Evolutionary conservation across 2,888 invertebrate species (phyloP).

Genomic region (Abrostola tripartita): DNA sequence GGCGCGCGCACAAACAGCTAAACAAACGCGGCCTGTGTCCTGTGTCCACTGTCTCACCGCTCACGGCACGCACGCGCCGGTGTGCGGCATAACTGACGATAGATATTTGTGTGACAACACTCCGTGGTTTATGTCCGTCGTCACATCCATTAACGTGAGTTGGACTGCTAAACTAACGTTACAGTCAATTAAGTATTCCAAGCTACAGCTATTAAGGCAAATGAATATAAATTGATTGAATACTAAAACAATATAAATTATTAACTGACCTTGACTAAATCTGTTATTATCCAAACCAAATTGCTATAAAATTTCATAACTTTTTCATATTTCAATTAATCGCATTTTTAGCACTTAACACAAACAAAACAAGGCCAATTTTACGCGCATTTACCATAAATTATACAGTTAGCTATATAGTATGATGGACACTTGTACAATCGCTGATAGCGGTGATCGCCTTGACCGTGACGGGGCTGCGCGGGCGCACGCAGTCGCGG

Average conservation of each 20-base stretch:
- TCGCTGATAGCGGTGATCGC: slow-evolving; percentile 52
- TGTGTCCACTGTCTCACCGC: slow-evolving; percentile 16
- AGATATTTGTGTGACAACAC: slow-evolving; percentile 13
- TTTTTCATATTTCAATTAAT: neutral
- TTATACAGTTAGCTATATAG: slow-evolving; percentile 26
- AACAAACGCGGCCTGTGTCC: slow-evolving; percentile 27
- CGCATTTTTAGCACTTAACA: slow-evolving; percentile 5
- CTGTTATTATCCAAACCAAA: neutral
- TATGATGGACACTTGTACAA: slow-evolving; percentile 34
- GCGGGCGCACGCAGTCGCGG: slow-evolving; percentile 21
- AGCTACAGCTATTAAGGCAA: neutral
- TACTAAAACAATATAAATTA: neutral
- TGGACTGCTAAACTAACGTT: slow-evolving; percentile 1
- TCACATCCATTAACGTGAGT: neutral
- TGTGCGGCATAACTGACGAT: slow-evolving; percentile 1
- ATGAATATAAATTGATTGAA: neutral
- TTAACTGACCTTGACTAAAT: slow-evolving; percentile 4
- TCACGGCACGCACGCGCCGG: no score
- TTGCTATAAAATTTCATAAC: neutral
- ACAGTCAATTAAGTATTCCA: neutral
- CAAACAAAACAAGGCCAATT: neutral
- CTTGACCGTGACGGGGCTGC: slow-evolving; percentile 67
- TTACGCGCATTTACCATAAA: slow-evolving; percentile 4
- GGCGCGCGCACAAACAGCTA: slow-evolving; percentile 19
- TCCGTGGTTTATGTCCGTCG: neutral